phyloP scores from a whole-genome alignment of 2,888 invertebrate species.

The Parnassius mnemosyne region DNA sequence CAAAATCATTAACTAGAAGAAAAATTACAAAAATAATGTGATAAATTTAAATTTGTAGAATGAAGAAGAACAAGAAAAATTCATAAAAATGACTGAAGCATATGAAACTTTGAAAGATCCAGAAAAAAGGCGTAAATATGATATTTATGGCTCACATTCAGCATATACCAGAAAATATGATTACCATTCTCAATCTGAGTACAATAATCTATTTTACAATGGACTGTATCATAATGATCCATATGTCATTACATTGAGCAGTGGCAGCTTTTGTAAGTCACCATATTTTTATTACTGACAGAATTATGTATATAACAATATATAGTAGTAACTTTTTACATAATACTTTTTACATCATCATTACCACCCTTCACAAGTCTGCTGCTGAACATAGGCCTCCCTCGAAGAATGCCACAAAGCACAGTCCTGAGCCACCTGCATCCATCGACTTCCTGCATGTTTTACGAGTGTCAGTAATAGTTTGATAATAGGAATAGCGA shows the following conservation, averaged over 20 bases:
- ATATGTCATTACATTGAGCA: conserved; percentile 88
- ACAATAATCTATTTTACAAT: conserved; percentile 91
- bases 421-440: too few relatives aligned
- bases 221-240: conserved; percentile 93
- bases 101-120: conserved; percentile 94
- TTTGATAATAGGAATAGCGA: too few relatives aligned
- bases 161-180: conserved; percentile 78
- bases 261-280: conserved; percentile 86
- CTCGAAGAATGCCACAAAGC: too few relatives aligned
- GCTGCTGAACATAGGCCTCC: too few relatives aligned
- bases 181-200: conserved; percentile 80
- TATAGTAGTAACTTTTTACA: too few relatives aligned
- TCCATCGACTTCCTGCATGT: too few relatives aligned
- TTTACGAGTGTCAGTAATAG: too few relatives aligned
- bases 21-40: too few relatives aligned
- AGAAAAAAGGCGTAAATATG: conserved; percentile 88
- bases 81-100: conserved; percentile 89
- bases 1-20: too few relatives aligned
- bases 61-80: conserved; percentile 86
- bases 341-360: too few relatives aligned
- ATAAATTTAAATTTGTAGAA: conserved; percentile 71
- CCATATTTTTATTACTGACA: conserved; percentile 4
- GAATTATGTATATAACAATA: too few relatives aligned
- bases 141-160: conserved; percentile 86
- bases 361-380: too few relatives aligned